Conservation (phyloP, 2,113 vertebrate genomes). For the Himantopus leucocephalus region DNA sequence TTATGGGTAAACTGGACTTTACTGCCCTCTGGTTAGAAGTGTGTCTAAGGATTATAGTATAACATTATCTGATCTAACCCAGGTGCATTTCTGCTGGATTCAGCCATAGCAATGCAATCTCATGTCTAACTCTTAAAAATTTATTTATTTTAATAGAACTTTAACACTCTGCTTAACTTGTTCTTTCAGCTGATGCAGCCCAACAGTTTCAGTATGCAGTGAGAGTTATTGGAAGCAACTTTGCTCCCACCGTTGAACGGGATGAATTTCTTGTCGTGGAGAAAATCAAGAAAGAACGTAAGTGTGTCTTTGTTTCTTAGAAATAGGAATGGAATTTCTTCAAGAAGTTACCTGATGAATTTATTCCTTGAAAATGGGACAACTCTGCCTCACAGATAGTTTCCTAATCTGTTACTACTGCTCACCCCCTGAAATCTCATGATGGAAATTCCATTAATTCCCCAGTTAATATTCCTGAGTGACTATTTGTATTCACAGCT, state of each 20-base stretch:
- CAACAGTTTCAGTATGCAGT: constrained; percentile 98
- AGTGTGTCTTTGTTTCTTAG: constrained; percentile 59
- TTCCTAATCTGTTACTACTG: not conserved
- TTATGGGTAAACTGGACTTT: not conserved
- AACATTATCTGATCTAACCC: not conserved
- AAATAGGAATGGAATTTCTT: not conserved
- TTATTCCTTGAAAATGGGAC: not conserved
- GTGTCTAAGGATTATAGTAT: not conserved
- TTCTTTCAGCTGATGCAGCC: constrained; percentile 88
- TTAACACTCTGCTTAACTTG: not conserved
- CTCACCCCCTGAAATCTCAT: not conserved
- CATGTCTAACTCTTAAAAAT: not conserved
- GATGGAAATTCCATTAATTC: not conserved
- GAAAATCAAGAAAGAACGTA: constrained; percentile 98
- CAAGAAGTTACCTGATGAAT: not conserved
- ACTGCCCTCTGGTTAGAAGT: not conserved
- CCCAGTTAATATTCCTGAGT: not conserved
- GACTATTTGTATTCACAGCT: not conserved
- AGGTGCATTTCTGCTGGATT: not conserved
- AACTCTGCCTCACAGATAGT: not conserved
- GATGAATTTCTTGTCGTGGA: constrained; percentile 97
- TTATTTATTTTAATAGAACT: not conserved
- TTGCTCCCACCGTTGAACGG: constrained; percentile 93
- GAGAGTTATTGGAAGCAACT: constrained; percentile 98
- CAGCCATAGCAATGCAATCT: not conserved